These are phyloP conservation scores for Metaphire vulgaris DNA, from an alignment of 1,140 invertebrate genomes.

Conservation along the genomic window DNA sequence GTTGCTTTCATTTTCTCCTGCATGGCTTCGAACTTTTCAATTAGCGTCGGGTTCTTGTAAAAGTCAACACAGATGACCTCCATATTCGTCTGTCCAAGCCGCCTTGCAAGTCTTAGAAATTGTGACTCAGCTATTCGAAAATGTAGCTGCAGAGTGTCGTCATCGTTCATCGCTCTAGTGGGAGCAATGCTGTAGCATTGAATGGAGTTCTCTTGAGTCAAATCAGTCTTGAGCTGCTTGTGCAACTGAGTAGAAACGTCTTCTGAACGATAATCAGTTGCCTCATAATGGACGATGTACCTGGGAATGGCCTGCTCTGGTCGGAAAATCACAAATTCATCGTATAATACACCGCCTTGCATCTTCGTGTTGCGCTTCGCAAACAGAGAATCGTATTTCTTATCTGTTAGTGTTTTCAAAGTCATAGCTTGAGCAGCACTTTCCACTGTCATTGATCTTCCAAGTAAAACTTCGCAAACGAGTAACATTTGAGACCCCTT, in stretches of 20 bases:
- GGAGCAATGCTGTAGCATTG: neutral
- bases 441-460: slow-evolving; percentile 9
- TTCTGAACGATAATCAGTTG: neutral
- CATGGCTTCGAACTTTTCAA: neutral
- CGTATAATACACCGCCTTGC: slow-evolving; percentile 5
- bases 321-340: slow-evolving; percentile 8
- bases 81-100: neutral
- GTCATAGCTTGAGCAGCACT: neutral
- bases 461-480: slow-evolving; percentile 14
- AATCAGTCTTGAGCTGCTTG: neutral
- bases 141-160: neutral
- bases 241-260: too few species aligned
- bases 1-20: neutral
- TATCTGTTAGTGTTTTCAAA: neutral
- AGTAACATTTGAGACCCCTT: slow-evolving; percentile 15
- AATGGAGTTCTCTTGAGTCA: neutral
- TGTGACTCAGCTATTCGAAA: slow-evolving; percentile 9
- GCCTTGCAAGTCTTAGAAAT: slow-evolving; percentile 1
- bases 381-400: slow-evolving; percentile 17
- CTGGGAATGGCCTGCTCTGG: slow-evolving; percentile 3
- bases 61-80: neutral
- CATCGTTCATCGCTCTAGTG: neutral
- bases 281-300: slow-evolving; percentile 12
- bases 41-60: neutral
- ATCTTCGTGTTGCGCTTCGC: neutral